These are phyloP conservation scores for Rana temporaria DNA, from an alignment of 2,113 vertebrate species.

Conservation along the genomic window DNA sequence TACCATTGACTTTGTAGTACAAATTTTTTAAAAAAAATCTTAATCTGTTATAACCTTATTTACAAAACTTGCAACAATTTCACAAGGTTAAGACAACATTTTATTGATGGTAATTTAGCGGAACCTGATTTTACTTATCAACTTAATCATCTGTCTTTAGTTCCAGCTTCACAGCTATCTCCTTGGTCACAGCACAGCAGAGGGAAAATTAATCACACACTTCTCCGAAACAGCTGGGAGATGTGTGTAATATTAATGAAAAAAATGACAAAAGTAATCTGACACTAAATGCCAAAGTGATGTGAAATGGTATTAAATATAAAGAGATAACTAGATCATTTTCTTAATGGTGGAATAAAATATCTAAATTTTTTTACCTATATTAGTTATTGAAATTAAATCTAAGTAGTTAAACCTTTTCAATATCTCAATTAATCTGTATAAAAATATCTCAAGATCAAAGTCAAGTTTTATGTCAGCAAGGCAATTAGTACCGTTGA, in stretches of 20 bases:
- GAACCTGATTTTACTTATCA: background rate
- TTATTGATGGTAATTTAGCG: no score
- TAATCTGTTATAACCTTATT: background rate
- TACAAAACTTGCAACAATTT: no score
- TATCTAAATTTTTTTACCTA: no score
- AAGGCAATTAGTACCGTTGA: no score
- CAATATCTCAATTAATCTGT: no score
- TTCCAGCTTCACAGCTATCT: background rate
- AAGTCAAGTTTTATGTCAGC: no score
- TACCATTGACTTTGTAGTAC: no score
- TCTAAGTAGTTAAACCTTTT: no score
- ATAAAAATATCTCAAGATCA: no score
- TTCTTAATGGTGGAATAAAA: background rate
- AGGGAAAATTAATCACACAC: slow-evolving; percentile 24
- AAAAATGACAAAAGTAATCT: slow-evolving; percentile 37
- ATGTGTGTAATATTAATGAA: slow-evolving; percentile 17
- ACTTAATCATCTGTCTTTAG: slow-evolving; percentile 16
- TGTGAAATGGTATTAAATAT: background rate
- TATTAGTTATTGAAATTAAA: no score
- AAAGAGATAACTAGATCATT: background rate
- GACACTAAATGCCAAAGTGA: background rate
- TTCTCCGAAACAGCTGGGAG: slow-evolving; percentile 2
- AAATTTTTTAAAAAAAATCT: no score
- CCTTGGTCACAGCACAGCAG: background rate
- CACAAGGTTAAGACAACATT: no score